Evolutionary conservation across 2,888 invertebrate genomes (phyloP), one percentile per base, ranked within the genome.

Genomic region (Nymphalis urticae): DNA sequence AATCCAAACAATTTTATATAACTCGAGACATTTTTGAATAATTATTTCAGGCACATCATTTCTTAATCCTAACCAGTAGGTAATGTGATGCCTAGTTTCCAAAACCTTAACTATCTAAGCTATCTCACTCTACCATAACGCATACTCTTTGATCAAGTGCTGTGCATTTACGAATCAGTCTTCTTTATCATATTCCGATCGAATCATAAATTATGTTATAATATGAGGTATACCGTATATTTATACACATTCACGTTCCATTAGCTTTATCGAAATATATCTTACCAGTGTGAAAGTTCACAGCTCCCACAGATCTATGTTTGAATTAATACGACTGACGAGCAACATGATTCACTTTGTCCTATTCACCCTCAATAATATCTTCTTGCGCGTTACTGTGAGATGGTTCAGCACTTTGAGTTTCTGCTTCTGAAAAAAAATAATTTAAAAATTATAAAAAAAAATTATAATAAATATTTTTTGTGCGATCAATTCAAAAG

Each of bases 381-480:
- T 81, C 80, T 50, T 85, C 90, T 63, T 87, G 82, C 9, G 91
- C 89, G 73, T 82, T 81, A 74, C 85, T 90, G 77, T 92, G 91
- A n/a, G 89, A 88, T 0, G 92, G 89, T 69, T 92, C 90, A 4
- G 83, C 77, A 58, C 75, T 77, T 72, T 88, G 88, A 48, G 84
- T 84, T 74, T 89, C 91, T 4, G 90, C 89, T 79, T 89, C 92
- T 92, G 82, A 58, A 78, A 85, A 80, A 56, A 77, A 76, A 71
- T 64, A 68, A 1, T 10, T 71, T 59, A 66, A 72, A 54, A 32
- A 27, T 53, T 58, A 27, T 13, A 64, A n/a, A 36, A 61, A 58
- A 10, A 1, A 16, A 24, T 5, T 17, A 19, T 54, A 48, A 48
- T 4, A 19, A 54, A 60, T 24, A 27, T 27, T 13, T 13, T 54